A percentile compares a stretch with the other conserved stretches of the same genome.
Conservation (phyloP, 2,888 invertebrate genomes). For the Amiota minor region DNA sequence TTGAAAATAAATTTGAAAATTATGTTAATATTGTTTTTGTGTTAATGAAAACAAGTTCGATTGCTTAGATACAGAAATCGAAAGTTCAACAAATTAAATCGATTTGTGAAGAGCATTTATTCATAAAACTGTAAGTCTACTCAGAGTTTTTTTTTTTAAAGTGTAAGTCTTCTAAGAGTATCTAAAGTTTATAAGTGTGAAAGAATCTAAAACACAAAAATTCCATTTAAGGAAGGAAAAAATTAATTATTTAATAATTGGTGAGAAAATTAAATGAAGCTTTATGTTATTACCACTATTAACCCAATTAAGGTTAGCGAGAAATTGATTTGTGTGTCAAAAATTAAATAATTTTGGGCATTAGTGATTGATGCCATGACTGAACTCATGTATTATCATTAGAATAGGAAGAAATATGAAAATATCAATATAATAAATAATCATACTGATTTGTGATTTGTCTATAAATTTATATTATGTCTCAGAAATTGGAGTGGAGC, state of each 20-base stretch:
- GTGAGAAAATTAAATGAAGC: background rate
- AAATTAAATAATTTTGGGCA: slow-evolving; percentile 4
- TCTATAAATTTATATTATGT: background rate
- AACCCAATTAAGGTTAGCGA: background rate
- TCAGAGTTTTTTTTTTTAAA: too few species aligned
- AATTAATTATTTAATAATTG: slow-evolving; percentile 44
- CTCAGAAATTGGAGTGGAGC: background rate
- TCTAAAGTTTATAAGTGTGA: too few species aligned
- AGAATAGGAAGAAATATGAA: background rate
- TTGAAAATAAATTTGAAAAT: slow-evolving; percentile 58
- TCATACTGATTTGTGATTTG: background rate
- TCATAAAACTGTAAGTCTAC: slow-evolving; percentile 35
- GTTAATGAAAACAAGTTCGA: background rate
- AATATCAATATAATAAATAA: background rate
- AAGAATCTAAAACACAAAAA: too few species aligned
- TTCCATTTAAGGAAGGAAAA: too few species aligned
- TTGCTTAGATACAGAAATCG: slow-evolving; percentile 3
- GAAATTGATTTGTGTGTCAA: background rate
- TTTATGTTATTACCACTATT: slow-evolving; percentile 2
- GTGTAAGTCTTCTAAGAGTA: too few species aligned
- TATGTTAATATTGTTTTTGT: slow-evolving; percentile 43
- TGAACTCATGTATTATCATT: background rate
- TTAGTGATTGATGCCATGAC: background rate
- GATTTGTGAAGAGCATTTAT: background rate
- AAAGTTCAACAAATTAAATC: background rate